These are phyloP conservation scores for Arbacia lixula DNA, from an alignment of 53 echinoderm and acorn worm species.

Conservation along the genomic window DNA sequence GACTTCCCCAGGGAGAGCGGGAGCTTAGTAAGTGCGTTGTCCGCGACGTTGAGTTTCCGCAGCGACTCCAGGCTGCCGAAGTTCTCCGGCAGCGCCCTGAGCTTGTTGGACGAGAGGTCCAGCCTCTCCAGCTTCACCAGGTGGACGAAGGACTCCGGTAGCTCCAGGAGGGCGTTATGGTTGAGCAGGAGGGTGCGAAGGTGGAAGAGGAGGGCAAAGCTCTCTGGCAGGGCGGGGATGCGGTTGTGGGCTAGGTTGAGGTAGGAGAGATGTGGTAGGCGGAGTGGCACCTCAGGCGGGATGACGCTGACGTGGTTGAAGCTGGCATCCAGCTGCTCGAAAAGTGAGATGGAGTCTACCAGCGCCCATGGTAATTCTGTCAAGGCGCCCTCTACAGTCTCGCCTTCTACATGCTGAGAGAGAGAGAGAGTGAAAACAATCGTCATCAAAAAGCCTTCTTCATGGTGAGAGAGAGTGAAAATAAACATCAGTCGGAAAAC, in stretches of 20 bases:
- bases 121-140: conserved; percentile 81
- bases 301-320: conserved; percentile 72
- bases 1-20: conserved; percentile 76
- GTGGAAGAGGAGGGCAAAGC: conserved; percentile 84
- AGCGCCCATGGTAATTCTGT: conserved; percentile 81
- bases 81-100: conserved; percentile 71
- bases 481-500: neutral
- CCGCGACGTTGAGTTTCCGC: conserved; percentile 71
- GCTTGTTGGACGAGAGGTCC: conserved; percentile 73
- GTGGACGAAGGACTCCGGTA: conserved; percentile 81
- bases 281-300: conserved; percentile 80
- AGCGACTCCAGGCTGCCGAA: conserved; percentile 81
- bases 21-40: conserved; percentile 71
- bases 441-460: neutral
- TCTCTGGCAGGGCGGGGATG: conserved; percentile 74
- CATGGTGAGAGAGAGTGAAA: neutral
- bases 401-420: conserved; percentile 78
- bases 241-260: conserved; percentile 83
- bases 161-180: conserved; percentile 66
- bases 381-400: conserved; percentile 73
- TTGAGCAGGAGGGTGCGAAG: conserved; percentile 71
- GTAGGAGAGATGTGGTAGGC: conserved; percentile 78
- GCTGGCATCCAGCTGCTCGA: conserved; percentile 78
- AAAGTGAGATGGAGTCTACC: conserved; percentile 86
- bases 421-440: neutral